Conservation (phyloP, 2,797 vertebrate species). For the Sus cebifrons region DNA sequence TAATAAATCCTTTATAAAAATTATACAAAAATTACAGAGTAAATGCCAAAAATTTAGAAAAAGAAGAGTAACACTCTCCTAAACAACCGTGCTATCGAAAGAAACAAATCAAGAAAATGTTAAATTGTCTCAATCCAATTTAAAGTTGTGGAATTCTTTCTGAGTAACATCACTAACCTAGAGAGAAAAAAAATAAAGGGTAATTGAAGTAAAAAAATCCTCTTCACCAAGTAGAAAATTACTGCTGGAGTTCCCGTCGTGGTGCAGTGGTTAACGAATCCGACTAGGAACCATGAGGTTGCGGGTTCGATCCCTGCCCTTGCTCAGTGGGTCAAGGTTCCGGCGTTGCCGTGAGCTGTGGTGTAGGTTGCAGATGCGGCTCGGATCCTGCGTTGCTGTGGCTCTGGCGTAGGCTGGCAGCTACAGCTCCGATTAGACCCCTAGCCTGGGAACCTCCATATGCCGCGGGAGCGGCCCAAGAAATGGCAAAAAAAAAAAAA, state of each 20-base stretch:
- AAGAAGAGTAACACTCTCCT: constrained; percentile 24
- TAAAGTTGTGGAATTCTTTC: not conserved
- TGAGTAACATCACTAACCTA: constrained; percentile 51
- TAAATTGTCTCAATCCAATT: constrained; percentile 47
- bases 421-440: too few species aligned
- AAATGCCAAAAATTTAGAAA: constrained; percentile 48
- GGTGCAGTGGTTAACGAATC: too few species aligned
- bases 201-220: constrained; percentile 40
- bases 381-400: too few species aligned
- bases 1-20: constrained; percentile 35
- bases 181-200: not conserved
- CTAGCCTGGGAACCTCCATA: too few species aligned
- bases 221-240: constrained; percentile 55
- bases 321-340: too few species aligned
- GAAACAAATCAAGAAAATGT: constrained; percentile 57
- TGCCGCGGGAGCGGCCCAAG: too few species aligned
- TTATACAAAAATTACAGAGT: constrained; percentile 26
- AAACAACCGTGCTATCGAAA: constrained; percentile 53
- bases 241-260: not conserved
- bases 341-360: too few species aligned
- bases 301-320: too few species aligned
- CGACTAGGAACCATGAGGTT: too few species aligned
- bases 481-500: too few species aligned
- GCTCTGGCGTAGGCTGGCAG: too few species aligned
- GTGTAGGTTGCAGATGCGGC: too few species aligned